phyloP scores from a whole-genome alignment of 2,888 invertebrate genomes.

The Sycophila texana region DNA sequence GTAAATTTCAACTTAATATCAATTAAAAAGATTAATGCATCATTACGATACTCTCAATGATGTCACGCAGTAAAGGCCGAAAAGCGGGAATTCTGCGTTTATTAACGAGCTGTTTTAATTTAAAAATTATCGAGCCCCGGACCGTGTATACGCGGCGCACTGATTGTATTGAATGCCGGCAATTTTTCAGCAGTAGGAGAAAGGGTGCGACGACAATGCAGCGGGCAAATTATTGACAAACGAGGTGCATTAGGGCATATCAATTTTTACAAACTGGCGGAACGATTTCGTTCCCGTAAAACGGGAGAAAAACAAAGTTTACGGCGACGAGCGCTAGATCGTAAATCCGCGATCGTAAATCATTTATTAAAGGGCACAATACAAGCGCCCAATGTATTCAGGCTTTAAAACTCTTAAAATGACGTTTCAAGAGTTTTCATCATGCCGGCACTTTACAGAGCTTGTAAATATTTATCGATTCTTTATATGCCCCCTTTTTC shows the following conservation, averaged over 20 bases:
- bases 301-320: background rate
- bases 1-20: conserved; percentile 30
- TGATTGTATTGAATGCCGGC: background rate
- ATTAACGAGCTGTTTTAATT: conserved; percentile 4
- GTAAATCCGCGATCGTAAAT: conserved; percentile 29
- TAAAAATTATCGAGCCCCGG: conserved; percentile 1
- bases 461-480: conserved; percentile 22
- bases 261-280: too few species aligned
- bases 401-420: conserved; percentile 20
- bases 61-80: conserved; percentile 7
- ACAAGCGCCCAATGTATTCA: conserved; percentile 18
- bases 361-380: conserved; percentile 28
- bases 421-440: conserved; percentile 20
- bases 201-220: conserved; percentile 12
- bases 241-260: background rate
- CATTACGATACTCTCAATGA: conserved; percentile 34
- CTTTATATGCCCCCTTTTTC: background rate
- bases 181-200: conserved; percentile 23
- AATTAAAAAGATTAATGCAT: conserved; percentile 41
- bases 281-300: background rate
- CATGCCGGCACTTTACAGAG: background rate
- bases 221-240: conserved; percentile 14
- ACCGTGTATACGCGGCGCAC: background rate
- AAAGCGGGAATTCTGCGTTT: conserved; percentile 35
- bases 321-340: background rate